Conservation (phyloP, 1,140 invertebrate species). For the Scaptodrosophila lebanonensis region DNA sequence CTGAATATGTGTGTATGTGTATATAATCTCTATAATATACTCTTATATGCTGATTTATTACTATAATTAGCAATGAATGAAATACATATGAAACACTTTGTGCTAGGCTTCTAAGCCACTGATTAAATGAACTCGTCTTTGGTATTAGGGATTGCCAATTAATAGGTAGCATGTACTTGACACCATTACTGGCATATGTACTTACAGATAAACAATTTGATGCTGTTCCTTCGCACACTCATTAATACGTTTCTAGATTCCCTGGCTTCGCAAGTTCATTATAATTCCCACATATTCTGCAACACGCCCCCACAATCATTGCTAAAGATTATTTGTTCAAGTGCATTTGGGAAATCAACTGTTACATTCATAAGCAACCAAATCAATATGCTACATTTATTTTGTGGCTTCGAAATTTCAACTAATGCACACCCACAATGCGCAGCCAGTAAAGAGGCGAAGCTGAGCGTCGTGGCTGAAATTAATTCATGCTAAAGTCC, state of each 20-base stretch:
- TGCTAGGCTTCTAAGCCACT: too few species aligned
- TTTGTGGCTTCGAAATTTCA: slow-evolving; percentile 45
- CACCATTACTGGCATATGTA: too few species aligned
- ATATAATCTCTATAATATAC: slow-evolving; percentile 38
- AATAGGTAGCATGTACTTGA: too few species aligned
- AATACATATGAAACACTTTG: slow-evolving; percentile 5
- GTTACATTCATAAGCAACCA: slow-evolving; percentile 2
- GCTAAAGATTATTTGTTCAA: slow-evolving; percentile 50
- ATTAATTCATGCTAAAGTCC: slow-evolving; percentile 12
- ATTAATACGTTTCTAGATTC: too few species aligned
- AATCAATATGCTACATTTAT: slow-evolving; percentile 36
- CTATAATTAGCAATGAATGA: slow-evolving; percentile 34
- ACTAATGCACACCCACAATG: slow-evolving; percentile 25
- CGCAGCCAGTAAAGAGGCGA: background rate
- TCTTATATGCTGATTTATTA: slow-evolving; percentile 7
- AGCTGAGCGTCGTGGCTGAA: slow-evolving; percentile 1
- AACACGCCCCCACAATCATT: background rate
- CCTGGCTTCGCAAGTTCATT: too few species aligned
- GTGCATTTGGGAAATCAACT: slow-evolving; percentile 43
- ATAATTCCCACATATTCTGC: too few species aligned
- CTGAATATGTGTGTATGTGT: slow-evolving; percentile 67
- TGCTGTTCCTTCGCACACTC: too few species aligned
- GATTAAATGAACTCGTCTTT: too few species aligned
- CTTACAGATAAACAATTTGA: too few species aligned
- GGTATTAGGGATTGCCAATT: too few species aligned